These are phyloP conservation scores for Percina caprodes DNA, from an alignment of 2,113 vertebrate genomes.

Conservation along the genomic window DNA sequence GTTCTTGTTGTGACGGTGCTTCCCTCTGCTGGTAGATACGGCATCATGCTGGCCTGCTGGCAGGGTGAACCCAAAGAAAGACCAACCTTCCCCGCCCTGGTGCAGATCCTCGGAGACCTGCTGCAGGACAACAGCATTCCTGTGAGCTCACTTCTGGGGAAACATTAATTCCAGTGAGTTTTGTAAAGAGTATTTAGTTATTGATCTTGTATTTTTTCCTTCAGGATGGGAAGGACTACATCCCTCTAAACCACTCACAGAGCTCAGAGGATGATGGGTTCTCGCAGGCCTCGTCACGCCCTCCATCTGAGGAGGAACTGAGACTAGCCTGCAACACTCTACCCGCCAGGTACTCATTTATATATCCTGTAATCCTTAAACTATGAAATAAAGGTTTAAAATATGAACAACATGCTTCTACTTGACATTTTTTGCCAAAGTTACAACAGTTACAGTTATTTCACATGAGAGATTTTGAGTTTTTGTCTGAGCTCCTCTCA, in stretches of 20 bases:
- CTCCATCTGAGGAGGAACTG: conserved; percentile 87
- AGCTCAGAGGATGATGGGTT: conserved; percentile 94
- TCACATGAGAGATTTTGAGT: neutral
- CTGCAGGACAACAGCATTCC: conserved; percentile 91
- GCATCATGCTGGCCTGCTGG: conserved; percentile 98
- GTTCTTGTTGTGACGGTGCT: conserved; percentile 55
- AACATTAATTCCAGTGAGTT: neutral
- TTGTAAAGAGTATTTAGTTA: neutral
- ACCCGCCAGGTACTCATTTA: conserved; percentile 86
- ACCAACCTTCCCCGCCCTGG: conserved; percentile 91
- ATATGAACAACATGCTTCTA: neutral
- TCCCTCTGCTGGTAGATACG: conserved; percentile 88
- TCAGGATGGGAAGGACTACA: conserved; percentile 90
- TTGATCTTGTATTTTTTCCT: neutral
- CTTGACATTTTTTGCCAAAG: neutral
- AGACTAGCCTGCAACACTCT: conserved; percentile 88
- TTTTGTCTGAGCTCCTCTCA: neutral
- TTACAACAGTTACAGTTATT: too few relatives aligned
- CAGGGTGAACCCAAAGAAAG: conserved; percentile 94
- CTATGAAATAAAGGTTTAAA: too few relatives aligned
- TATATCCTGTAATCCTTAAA: neutral
- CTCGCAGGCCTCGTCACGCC: conserved; percentile 90
- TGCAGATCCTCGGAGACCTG: conserved; percentile 94
- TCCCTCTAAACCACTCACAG: conserved; percentile 88
- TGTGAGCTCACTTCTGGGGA: conserved; percentile 78